These are phyloP conservation scores for Acronicta aceris DNA, from an alignment of 2,888 invertebrate species.

Conservation along the genomic window DNA sequence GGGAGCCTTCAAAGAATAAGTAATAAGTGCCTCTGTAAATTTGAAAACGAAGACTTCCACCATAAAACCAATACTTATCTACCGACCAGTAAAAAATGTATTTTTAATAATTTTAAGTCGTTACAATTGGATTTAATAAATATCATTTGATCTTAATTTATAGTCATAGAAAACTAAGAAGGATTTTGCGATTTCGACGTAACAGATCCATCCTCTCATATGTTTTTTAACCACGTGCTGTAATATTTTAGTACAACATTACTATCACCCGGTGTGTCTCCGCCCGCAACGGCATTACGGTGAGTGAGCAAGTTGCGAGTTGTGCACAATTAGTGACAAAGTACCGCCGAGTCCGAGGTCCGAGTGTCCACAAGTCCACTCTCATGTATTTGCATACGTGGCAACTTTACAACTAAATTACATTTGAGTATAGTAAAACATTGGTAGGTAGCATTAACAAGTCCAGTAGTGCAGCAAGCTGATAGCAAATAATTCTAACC, in stretches of 20 bases:
- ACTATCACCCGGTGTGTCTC: slow-evolving; percentile 26
- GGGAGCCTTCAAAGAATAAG: neutral
- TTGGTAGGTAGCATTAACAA: neutral
- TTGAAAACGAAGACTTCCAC: too few relatives aligned
- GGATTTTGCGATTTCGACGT: too few relatives aligned
- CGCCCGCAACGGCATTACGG: slow-evolving; percentile 25
- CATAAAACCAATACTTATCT: neutral
- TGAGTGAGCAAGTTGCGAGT: slow-evolving; percentile 57
- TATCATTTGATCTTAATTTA: too few relatives aligned
- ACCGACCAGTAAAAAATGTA: too few relatives aligned
- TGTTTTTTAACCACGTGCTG: neutral
- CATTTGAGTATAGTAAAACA: slow-evolving; percentile 1
- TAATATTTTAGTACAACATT: neutral
- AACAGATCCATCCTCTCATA: too few relatives aligned
- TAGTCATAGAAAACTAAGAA: too few relatives aligned
- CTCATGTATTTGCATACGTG: slow-evolving; percentile 61
- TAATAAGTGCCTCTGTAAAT: neutral
- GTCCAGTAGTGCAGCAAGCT: too few relatives aligned
- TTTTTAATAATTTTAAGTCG: too few relatives aligned
- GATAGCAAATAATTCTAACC: too few relatives aligned
- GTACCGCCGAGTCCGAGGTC: slow-evolving; percentile 36
- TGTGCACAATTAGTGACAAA: slow-evolving; percentile 62
- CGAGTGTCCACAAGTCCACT: slow-evolving; percentile 46
- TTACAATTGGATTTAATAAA: too few relatives aligned
- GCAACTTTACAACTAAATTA: slow-evolving; percentile 34